A percentile compares a stretch with the other conserved stretches of the same genome.
phyloP scores from a whole-genome alignment of 2,888 invertebrate genomes.

The Agonopterix alstromeriana region DNA sequence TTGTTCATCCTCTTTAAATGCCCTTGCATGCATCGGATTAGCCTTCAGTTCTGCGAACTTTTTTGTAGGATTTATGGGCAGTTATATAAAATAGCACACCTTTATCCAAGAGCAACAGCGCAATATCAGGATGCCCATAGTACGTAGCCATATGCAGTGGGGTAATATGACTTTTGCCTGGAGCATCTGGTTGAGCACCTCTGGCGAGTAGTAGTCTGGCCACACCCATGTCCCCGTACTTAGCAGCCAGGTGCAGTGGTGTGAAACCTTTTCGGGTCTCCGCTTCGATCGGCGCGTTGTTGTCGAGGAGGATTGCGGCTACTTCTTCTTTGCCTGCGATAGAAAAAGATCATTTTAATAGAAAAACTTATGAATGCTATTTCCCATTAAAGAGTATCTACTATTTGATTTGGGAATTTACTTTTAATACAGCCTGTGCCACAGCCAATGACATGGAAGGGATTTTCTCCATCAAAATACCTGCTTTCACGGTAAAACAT shows the following conservation, averaged over 20 bases:
- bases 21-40: too few species aligned
- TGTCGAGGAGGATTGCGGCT: constrained; percentile 91
- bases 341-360: too few species aligned
- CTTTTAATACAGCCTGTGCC: too few species aligned
- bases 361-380: too few species aligned
- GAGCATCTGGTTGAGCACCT: constrained; percentile 90
- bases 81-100: constrained; percentile 55
- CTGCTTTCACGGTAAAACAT: too few species aligned
- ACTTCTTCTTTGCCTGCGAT: constrained; percentile 86
- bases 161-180: constrained; percentile 96
- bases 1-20: too few species aligned
- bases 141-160: constrained; percentile 98
- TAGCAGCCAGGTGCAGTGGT: constrained; percentile 96
- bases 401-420: too few species aligned
- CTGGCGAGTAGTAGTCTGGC: constrained; percentile 91
- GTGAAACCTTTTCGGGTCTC: constrained; percentile 98
- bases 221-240: constrained; percentile 96
- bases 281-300: constrained; percentile 91
- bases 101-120: constrained; percentile 91
- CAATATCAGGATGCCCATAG: constrained; percentile 95
- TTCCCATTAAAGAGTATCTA: too few species aligned
- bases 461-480: too few species aligned
- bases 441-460: too few species aligned
- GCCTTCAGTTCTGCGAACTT: too few species aligned
- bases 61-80: too few species aligned